These are phyloP conservation scores for Apeira syringaria DNA, from an alignment of 2,888 invertebrate genomes.

Conservation along the genomic window DNA sequence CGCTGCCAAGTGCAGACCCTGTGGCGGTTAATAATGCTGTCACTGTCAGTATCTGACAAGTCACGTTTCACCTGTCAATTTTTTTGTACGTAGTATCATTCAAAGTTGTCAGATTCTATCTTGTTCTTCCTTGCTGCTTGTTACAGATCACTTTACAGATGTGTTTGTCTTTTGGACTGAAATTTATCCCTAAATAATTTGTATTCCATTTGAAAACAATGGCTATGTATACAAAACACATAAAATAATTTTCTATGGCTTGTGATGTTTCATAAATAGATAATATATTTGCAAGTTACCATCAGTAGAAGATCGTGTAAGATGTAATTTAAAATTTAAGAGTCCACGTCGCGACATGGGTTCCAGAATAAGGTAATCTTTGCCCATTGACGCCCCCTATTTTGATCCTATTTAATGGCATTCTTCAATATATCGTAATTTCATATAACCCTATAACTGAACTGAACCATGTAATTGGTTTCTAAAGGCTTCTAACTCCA, in stretches of 20 bases:
- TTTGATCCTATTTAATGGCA: background rate
- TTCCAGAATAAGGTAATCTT: conserved; percentile 71
- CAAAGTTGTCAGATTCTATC: no score
- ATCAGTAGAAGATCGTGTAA: conserved; percentile 44
- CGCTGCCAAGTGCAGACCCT: no score
- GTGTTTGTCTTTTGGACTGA: no score
- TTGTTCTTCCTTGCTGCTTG: no score
- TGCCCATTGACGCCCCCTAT: conserved; percentile 14
- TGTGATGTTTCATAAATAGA: conserved; percentile 60
- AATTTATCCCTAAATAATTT: no score
- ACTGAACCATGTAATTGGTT: conserved; percentile 1
- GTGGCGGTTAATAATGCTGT: no score
- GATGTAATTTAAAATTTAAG: conserved; percentile 60
- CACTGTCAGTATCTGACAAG: no score
- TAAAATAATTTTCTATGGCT: conserved; percentile 62
- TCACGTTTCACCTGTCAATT: no score
- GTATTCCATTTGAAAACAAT: conserved; percentile 37
- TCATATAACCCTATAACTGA: conserved; percentile 14
- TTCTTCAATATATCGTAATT: no score
- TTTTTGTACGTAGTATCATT: no score
- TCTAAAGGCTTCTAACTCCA: conserved; percentile 2
- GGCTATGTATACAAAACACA: conserved; percentile 46
- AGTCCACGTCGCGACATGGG: conserved; percentile 76
- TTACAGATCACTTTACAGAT: no score
- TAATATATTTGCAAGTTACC: conserved; percentile 38